A percentile compares a stretch with the other conserved stretches of the same genome.
phyloP scores from a whole-genome alignment of 2,888 invertebrate species.

The Eugnorisma glareosa region DNA sequence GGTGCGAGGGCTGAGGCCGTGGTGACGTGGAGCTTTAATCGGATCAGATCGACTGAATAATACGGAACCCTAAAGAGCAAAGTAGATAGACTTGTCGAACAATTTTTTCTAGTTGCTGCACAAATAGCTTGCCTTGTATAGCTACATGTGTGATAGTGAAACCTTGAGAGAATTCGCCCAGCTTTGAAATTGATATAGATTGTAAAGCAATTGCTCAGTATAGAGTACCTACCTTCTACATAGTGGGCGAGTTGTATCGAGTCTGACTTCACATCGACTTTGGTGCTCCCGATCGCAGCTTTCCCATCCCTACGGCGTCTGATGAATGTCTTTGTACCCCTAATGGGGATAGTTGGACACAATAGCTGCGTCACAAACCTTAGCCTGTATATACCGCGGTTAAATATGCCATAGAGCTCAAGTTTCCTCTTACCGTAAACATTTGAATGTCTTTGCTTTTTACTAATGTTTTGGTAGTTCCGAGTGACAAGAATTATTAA shows the following conservation, averaged over 20 bases:
- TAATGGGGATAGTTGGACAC: conserved; percentile 51
- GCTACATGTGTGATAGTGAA: not conserved
- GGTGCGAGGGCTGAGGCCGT: conserved; percentile 22
- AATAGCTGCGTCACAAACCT: conserved; percentile 32
- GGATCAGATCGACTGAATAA: conserved; percentile 23
- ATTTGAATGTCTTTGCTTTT: not conserved
- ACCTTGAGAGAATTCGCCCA: not conserved
- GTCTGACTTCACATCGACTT: not conserved
- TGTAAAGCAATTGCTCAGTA: not conserved
- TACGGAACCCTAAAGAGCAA: not conserved
- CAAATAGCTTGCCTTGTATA: not conserved
- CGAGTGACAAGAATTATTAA: not conserved
- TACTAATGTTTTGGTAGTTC: conserved; percentile 18
- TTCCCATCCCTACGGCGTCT: conserved; percentile 32
- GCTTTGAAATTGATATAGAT: not conserved
- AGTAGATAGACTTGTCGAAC: not conserved
- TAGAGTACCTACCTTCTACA: too few species aligned
- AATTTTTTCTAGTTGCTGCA: not conserved
- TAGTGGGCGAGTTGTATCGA: not conserved
- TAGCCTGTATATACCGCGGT: not conserved
- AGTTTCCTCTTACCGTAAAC: not conserved
- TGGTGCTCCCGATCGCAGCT: not conserved
- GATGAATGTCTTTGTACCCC: conserved; percentile 38
- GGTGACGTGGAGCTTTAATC: conserved; percentile 4
- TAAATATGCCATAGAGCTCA: conserved; percentile 13